phyloP scores from a whole-genome alignment of 2,113 vertebrate genomes.

The Nicator chloris region DNA sequence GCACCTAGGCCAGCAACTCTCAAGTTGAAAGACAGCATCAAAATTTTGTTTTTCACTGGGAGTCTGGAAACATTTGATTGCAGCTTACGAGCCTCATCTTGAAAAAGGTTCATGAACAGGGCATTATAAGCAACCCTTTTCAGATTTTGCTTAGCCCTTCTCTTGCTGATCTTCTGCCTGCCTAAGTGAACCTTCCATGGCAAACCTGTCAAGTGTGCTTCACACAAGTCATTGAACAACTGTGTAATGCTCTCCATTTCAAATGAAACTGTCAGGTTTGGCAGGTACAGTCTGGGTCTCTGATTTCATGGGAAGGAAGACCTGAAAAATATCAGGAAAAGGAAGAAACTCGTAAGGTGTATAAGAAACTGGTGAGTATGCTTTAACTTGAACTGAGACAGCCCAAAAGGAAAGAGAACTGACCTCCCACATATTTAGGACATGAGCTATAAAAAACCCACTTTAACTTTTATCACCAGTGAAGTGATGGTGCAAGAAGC shows the following conservation, averaged over 20 bases:
- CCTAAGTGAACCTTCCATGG: slow-evolving; percentile 78
- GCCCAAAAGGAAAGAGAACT: background rate
- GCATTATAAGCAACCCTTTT: slow-evolving; percentile 81
- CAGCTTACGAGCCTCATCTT: slow-evolving; percentile 68
- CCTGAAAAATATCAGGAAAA: background rate
- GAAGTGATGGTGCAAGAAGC: background rate
- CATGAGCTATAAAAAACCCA: background rate
- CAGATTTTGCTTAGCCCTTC: slow-evolving; percentile 71
- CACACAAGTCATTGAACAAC: slow-evolving; percentile 85
- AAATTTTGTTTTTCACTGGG: slow-evolving; percentile 86
- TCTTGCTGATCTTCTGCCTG: slow-evolving; percentile 67
- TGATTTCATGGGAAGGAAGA: background rate
- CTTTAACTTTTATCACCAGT: background rate
- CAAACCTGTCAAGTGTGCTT: slow-evolving; percentile 78
- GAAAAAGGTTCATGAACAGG: slow-evolving; percentile 85
- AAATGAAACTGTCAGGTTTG: background rate
- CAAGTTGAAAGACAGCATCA: slow-evolving; percentile 94
- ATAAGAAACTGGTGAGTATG: background rate
- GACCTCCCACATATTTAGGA: background rate
- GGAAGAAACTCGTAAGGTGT: fast-evolving
- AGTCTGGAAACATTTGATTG: slow-evolving; percentile 61
- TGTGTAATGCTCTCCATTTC: slow-evolving; percentile 85
- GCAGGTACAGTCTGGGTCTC: background rate
- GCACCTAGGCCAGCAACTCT: slow-evolving; percentile 82
- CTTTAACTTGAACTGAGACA: background rate